phyloP scores from a whole-genome alignment of 35 echinoderm and acorn worm genomes.

The Lytechinus pictus region DNA sequence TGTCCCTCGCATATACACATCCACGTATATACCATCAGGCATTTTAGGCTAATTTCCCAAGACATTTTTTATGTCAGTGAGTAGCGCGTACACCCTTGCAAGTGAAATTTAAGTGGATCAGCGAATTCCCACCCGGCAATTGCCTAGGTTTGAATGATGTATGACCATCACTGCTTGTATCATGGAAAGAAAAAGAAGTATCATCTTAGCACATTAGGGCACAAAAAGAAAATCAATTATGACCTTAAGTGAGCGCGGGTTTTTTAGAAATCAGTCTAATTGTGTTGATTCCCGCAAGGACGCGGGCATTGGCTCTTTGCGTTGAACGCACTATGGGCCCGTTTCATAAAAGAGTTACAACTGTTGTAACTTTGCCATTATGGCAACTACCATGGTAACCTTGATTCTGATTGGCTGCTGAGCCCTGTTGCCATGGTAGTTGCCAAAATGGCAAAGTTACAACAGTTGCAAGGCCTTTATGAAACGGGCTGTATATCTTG shows the following conservation, averaged over 20 bases:
- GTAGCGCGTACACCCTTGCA: background rate
- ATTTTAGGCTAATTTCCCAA: constrained; percentile 29
- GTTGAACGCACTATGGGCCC: background rate
- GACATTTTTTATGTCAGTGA: constrained; percentile 16
- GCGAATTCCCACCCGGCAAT: background rate
- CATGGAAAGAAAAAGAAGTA: background rate
- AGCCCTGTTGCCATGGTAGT: too few relatives aligned
- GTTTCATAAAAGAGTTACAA: too few relatives aligned
- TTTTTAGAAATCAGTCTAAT: background rate
- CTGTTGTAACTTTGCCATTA: too few relatives aligned
- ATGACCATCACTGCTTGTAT: background rate
- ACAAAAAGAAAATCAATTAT: constrained; percentile 9
- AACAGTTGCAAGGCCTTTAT: too few relatives aligned
- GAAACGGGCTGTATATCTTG: too few relatives aligned
- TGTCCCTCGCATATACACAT: background rate
- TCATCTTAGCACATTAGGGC: background rate
- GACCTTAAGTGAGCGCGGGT: background rate
- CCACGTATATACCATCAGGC: background rate
- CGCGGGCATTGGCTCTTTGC: background rate
- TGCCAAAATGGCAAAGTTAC: too few relatives aligned
- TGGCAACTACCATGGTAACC: too few relatives aligned
- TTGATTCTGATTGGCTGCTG: too few relatives aligned
- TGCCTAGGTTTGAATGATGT: background rate
- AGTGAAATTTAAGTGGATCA: constrained; percentile 11
- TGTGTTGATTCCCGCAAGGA: background rate